Conservation (phyloP, 2,113 vertebrate genomes). For the Xenus cinereus region DNA sequence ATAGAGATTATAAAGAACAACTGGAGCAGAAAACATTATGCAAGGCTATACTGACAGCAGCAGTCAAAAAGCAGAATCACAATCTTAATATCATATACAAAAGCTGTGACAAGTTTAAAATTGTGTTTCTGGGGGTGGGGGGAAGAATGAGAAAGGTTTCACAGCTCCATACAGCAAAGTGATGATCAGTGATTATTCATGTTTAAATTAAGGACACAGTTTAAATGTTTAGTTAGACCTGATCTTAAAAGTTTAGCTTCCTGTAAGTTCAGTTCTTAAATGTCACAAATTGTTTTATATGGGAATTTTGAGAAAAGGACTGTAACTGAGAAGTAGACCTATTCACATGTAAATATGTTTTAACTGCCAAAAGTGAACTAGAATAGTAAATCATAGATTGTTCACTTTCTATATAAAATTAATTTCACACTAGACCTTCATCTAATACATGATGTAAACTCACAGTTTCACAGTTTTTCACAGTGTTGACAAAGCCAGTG, state of each 20-base stretch:
- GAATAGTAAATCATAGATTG: not conserved
- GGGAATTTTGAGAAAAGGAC: not conserved
- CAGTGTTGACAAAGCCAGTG: not conserved
- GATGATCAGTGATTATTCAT: not conserved
- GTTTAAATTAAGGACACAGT: not conserved
- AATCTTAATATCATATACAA: not conserved
- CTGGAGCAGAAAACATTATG: not conserved
- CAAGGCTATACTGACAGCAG: not conserved
- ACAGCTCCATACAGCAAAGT: not conserved
- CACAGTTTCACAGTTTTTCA: not conserved
- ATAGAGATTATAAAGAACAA: not conserved
- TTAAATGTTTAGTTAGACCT: not conserved
- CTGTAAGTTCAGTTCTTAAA: not conserved
- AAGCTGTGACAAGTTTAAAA: not conserved
- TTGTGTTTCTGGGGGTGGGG: not conserved
- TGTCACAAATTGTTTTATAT: not conserved
- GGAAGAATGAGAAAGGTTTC: accelerated
- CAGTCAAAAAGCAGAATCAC: not conserved
- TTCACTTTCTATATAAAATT: not conserved
- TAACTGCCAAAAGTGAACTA: not conserved
- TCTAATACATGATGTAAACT: not conserved
- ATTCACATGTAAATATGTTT: not conserved
- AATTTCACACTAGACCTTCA: not conserved
- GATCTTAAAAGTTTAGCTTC: not conserved
- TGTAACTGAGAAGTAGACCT: not conserved